Percentiles rank a stretch among this genome's conserved stretches.
phyloP scores from a whole-genome alignment of 2,888 invertebrate genomes.

The Euplagia quadripunctaria region DNA sequence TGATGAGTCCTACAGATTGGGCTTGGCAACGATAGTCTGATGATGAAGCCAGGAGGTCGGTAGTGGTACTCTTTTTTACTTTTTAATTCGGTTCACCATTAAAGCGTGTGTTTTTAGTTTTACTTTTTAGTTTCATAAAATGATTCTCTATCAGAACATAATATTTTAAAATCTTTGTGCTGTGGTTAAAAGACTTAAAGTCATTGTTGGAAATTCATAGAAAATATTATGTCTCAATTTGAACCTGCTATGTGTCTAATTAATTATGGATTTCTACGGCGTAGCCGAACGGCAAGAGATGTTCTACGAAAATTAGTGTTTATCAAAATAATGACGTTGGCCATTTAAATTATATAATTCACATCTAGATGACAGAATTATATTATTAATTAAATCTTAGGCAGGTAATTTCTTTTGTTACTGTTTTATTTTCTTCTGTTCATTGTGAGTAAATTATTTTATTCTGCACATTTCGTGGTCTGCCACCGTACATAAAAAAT shows the following conservation, averaged over 20 bases:
- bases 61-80: no score
- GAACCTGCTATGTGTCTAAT: constrained; percentile 7
- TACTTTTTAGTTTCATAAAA: no score
- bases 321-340: constrained; percentile 9
- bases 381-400: constrained; percentile 17
- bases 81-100: no score
- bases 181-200: neutral
- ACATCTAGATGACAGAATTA: constrained; percentile 16
- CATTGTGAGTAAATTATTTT: constrained; percentile 26
- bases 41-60: no score
- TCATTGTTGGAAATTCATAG: neutral
- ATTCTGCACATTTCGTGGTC: constrained; percentile 18
- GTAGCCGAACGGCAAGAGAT: constrained; percentile 3
- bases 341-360: constrained; percentile 6
- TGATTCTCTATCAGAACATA: neutral
- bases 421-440: constrained; percentile 24
- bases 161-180: neutral
- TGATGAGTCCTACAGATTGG: no score
- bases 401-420: constrained; percentile 21
- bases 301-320: constrained; percentile 9
- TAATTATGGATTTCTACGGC: constrained; percentile 11
- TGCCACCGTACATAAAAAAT: constrained; percentile 35
- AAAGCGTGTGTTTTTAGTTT: no score
- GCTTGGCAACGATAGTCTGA: no score
- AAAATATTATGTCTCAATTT: neutral